Base-by-base conservation (phyloP, 2,888 invertebrate species). In the Asteroscopus sphinx region DNA sequence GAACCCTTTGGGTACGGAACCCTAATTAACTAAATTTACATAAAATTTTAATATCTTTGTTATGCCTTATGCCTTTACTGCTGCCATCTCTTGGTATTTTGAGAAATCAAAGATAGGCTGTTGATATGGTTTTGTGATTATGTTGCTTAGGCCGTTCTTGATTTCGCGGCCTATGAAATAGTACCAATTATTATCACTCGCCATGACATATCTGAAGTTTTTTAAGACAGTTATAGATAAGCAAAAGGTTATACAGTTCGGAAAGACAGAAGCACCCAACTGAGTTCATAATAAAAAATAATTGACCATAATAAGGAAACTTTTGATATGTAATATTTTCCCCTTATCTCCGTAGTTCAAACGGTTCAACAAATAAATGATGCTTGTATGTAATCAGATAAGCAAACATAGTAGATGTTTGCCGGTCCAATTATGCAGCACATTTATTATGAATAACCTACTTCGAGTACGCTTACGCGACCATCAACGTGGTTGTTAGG, bases 311-410 rank as follows among this genome's bases (percentile, higher is more conserved):
- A 52, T 45, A 62, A 55, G 48, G 46, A 41, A 52, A 53, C 45
- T 36, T 39, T 26, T 37, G 16, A 37, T 44, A 44, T 28, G 13
- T 16, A 21, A 51, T 36, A 26, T 57, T 60, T 42, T 42, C 42
- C 48, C 21, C 40, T 52, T 59, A 72, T 71, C 73, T 62, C 16
- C 26, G 39, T 9, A 54, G 61, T 66, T 66, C 46, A 52, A 25
- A 12, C 28, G 32, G 53, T 62, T 71, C 51, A 63, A 60, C 60
- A 60, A 72, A 67, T 57, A 75, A 30, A 65, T 42, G 67, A 44
- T 57, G 25, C 36, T 46, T 51, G 33, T 28, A 62, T 16, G 25
- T 61, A 51, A 75, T 75, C 68, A 48, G 72, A 72, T 57, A 71
- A 56, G 53, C 35, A 48, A 48, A 49, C 36, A 44, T 52, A 4